Evolutionary conservation across 2,888 invertebrate genomes (phyloP), one percentile per base, ranked within the genome.

Genomic region (Cactoblastis cactorum): DNA sequence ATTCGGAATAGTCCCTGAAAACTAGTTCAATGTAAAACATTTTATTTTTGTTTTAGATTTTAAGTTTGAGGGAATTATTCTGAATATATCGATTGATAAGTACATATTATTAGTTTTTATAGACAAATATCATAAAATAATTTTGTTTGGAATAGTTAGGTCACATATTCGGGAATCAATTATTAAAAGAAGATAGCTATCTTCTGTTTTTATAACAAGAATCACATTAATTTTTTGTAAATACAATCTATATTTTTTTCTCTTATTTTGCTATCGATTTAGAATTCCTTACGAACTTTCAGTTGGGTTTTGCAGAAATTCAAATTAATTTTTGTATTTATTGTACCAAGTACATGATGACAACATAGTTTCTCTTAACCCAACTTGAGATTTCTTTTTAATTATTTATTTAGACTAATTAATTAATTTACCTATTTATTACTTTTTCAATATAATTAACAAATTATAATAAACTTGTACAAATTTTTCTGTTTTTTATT

Each of bases 291-390:
- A 56, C 58, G 87, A 82, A 89, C 90, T 90, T 90, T 90, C 90
- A 83, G 90, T 90, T 90, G 90, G 90, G 90, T 90, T 90, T 70
- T 73, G 85, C 54, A 66, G 83, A 86, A 89, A 87, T 71, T 53
- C 57, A 50, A 47, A 56, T 47, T 52, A 53, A 51, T 56, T 54
- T 60, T 60, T 55, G 58, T 47, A 53, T 59, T 53, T 51, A 54
- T 33, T 50, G 53, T 54, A 53, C 55, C 24, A 43, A 50, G 53
- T 53, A 48, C 51, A 37, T 33, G 33, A 12, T 46, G 11, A 49
- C 48, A 52, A 50, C 53, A 53, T 52, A 66, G 76, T 86, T 89
- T 86, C 80, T 78, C 81, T 72, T 71, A 89, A 89, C 88, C 85
- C 89, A 89, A 89, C 89, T 89, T 89, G 89, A 89, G 89, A 89